Evolutionary conservation across 2,888 invertebrate genomes (phyloP), one percentile per base, ranked within the genome.

Genomic region (Heliothis peltigera): DNA sequence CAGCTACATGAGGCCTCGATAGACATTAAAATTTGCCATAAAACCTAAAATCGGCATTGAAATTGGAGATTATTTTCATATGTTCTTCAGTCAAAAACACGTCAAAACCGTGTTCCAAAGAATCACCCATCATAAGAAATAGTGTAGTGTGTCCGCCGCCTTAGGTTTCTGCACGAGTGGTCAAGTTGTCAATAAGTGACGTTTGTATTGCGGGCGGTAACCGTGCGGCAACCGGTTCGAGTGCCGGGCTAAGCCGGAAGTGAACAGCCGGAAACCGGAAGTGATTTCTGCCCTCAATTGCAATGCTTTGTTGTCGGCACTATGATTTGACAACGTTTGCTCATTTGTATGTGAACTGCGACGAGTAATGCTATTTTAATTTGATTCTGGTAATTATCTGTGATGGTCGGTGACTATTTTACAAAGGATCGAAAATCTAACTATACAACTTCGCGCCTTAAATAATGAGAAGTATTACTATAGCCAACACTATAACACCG

Each of bases 261-360:
- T 64, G 15, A 47, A 48, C 57, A 52, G 56, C 73, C 73, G 83
- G 75, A 75, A 79, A 68, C 81, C 79, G 84, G 83, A 82, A 80
- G 78, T 56, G 62, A 62, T 55, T 51, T 60, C 51, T 64, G 77
- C 28, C 65, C 80, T 53, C 68, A 81, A 73, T 79, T 61, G 58
- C 64, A 49, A 12, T 28, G 78, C 79, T 75, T 72, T 81, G 79
- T 79, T 75, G 66, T 28, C 32, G 53, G 46, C 49, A 63, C 56
- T 60, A 52, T 49, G 53, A 64, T 42, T 59, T 60, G 56, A 66
- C 59, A 28, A 35, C 12, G 25, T 48, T 42, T 42, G 44, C 44
- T 49, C 32, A 15, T 42, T 53, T 15, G 28, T 39, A 44, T 12
- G 43, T 12, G 53, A 39, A 22, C 49, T n/a, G 35, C 15, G 1